These are phyloP conservation scores for Cryptotis parvus DNA, from an alignment of 2,113 vertebrate genomes.

Conservation along the genomic window DNA sequence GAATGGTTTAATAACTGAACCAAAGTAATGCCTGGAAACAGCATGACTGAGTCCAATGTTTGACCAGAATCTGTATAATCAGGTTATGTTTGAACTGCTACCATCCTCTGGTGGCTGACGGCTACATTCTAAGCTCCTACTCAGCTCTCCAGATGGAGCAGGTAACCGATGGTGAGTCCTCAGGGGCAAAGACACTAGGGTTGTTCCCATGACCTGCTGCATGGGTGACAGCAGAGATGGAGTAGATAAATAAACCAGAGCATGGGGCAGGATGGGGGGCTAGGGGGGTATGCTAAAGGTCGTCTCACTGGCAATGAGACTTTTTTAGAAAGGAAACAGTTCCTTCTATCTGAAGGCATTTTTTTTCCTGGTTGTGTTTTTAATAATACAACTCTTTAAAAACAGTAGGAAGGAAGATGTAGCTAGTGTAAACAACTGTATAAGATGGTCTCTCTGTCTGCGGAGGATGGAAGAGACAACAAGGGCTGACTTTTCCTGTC, in stretches of 20 bases:
- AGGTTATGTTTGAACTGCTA: neutral
- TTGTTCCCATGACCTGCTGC: neutral
- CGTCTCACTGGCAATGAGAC: neutral
- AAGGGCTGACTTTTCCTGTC: neutral
- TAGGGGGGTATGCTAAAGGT: neutral
- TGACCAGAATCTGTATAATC: constrained; percentile 2
- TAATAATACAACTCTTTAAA: too few species aligned
- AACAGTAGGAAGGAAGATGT: neutral
- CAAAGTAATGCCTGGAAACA: neutral
- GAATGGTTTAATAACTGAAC: constrained; percentile 25
- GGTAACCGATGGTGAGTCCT: neutral
- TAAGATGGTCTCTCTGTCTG: neutral
- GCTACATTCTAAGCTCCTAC: neutral
- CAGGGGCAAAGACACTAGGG: neutral
- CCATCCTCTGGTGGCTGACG: neutral
- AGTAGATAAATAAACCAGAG: neutral
- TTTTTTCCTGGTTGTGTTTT: neutral
- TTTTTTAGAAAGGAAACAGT: neutral
- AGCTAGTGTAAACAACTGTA: neutral
- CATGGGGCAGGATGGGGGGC: neutral
- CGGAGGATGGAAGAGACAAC: neutral
- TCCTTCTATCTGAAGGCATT: neutral
- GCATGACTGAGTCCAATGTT: neutral
- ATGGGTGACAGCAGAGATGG: rapidly evolving
- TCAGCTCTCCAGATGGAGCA: constrained; percentile 33